Conservation (phyloP, 2,113 vertebrate species). For the Cololabis saira region DNA sequence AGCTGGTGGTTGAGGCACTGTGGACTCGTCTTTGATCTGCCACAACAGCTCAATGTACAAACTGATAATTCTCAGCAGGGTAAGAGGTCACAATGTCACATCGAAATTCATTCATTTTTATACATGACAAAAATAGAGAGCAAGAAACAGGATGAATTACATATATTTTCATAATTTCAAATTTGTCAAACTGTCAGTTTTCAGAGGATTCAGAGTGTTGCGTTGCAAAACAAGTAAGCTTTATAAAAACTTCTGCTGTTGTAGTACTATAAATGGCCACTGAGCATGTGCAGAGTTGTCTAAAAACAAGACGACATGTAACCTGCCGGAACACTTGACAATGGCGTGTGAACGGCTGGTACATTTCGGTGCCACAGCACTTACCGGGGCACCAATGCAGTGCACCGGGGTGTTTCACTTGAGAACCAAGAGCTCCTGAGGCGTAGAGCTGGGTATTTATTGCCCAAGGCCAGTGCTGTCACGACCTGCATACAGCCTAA, state of each 20-base stretch:
- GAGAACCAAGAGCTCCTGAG: constrained; percentile 67
- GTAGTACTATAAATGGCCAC: constrained; percentile 44
- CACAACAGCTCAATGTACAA: constrained; percentile 35
- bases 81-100: constrained; percentile 36
- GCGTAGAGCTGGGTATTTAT: constrained; percentile 72
- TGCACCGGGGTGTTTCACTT: constrained; percentile 65
- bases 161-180: constrained; percentile 2
- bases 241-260: constrained; percentile 16
- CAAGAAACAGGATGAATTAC: background rate
- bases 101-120: constrained; percentile 25
- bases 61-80: constrained; percentile 36
- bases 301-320: constrained; percentile 37
- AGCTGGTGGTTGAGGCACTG: constrained; percentile 21
- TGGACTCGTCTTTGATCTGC: constrained; percentile 40
- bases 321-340: constrained; percentile 48
- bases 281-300: background rate
- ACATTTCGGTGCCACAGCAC: constrained; percentile 70
- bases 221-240: background rate
- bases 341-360: constrained; percentile 33
- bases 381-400: constrained; percentile 75
- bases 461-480: constrained; percentile 77
- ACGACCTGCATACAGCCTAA: constrained; percentile 84
- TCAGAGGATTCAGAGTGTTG: background rate
- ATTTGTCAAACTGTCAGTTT: background rate
- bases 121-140: background rate